Conservation (phyloP, 1,140 invertebrate genomes). For the Drosophila pallidifrons region DNA sequence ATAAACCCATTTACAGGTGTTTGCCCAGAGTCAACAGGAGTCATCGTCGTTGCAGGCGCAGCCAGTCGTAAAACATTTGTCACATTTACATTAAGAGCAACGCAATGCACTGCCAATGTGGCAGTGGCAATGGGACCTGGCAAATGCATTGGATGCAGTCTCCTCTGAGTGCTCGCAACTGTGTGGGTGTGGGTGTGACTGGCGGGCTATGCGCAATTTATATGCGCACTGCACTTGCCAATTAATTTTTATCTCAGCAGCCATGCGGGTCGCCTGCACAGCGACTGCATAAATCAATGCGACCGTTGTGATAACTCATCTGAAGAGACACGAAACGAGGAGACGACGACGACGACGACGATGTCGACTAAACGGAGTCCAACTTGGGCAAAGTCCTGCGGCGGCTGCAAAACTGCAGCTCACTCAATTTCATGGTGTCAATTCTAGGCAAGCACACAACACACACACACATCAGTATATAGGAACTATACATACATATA, state of each 20-base stretch:
- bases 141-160: conserved; percentile 5
- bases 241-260: conserved; percentile 81
- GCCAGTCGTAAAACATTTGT: conserved; percentile 81
- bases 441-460: conserved; percentile 27
- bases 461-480: no score
- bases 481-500: background rate
- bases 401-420: conserved; percentile 64
- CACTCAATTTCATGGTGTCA: conserved; percentile 80
- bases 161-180: conserved; percentile 7
- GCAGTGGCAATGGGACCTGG: background rate
- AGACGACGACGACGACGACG: no score
- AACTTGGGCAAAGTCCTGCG: conserved; percentile 37
- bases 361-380: no score
- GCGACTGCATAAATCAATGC: conserved; percentile 80
- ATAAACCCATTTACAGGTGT: conserved; percentile 80
- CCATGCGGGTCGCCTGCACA: conserved; percentile 68
- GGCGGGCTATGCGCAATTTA: conserved; percentile 57
- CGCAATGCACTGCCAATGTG: conserved; percentile 24
- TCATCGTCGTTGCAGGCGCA: conserved; percentile 60
- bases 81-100: conserved; percentile 81
- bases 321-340: background rate
- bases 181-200: conserved; percentile 4
- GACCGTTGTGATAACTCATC: conserved; percentile 76
- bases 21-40: conserved; percentile 75
- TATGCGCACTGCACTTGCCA: conserved; percentile 80